These are phyloP conservation scores for Drosophila rubida DNA, from an alignment of 2,888 invertebrate species.

Conservation along the genomic window DNA sequence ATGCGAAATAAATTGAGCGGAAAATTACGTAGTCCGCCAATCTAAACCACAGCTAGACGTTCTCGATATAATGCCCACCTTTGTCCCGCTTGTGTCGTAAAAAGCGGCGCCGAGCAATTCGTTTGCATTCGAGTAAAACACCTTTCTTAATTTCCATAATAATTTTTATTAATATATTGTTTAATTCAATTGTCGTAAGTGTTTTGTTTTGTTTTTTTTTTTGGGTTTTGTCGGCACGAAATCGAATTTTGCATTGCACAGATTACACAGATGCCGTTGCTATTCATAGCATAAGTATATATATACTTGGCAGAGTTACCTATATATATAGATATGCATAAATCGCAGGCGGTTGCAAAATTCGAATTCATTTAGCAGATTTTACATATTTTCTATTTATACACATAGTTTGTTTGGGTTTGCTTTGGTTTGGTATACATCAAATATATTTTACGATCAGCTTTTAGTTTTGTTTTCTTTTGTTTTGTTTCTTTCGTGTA, in stretches of 20 bases:
- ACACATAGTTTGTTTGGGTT: constrained; percentile 44
- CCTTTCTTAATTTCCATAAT: constrained; percentile 57
- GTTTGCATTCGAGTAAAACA: constrained; percentile 34
- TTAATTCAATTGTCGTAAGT: constrained; percentile 62
- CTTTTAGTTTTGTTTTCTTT: constrained; percentile 22
- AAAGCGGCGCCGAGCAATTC: constrained; percentile 48
- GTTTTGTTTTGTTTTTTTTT: constrained; percentile 7
- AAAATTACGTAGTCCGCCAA: constrained; percentile 84
- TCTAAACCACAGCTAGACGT: constrained; percentile 68
- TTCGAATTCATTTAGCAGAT: constrained; percentile 45
- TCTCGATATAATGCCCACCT: constrained; percentile 62
- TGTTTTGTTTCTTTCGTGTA: constrained; percentile 6
- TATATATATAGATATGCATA: constrained; percentile 6
- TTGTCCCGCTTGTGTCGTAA: constrained; percentile 67
- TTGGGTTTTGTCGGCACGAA: constrained; percentile 33
- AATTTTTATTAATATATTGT: constrained; percentile 72
- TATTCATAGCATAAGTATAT: constrained; percentile 13
- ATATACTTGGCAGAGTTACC: constrained; percentile 18
- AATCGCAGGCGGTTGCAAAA: constrained; percentile 32
- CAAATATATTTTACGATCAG: constrained; percentile 59
- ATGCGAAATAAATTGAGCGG: constrained; percentile 85
- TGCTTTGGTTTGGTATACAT: constrained; percentile 59
- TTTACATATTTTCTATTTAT: constrained; percentile 42
- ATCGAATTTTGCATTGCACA: constrained; percentile 54
- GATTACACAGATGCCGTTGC: constrained; percentile 34